These are phyloP conservation scores for Aromia moschata DNA, from an alignment of 2,888 invertebrate genomes.

Conservation along the genomic window DNA sequence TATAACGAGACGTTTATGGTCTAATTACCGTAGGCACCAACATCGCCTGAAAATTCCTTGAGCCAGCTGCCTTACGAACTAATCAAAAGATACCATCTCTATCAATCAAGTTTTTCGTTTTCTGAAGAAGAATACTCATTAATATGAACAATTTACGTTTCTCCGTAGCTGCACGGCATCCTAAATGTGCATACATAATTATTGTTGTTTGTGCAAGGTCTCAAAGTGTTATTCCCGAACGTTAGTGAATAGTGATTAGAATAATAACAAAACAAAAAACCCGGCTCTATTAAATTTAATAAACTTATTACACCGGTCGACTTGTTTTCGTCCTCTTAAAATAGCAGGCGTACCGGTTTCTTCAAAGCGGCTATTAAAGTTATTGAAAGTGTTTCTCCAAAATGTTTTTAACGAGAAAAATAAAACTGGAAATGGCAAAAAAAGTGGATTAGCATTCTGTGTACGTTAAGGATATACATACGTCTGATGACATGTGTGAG, in stretches of 20 bases:
- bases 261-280: constrained; percentile 14
- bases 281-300: constrained; percentile 9
- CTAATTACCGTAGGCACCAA: too few species aligned
- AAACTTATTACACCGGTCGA: constrained; percentile 9
- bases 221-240: neutral
- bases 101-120: too few species aligned
- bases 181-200: too few species aligned
- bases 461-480: constrained; percentile 15
- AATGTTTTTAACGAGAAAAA: constrained; percentile 10
- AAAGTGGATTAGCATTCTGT: constrained; percentile 25
- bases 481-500: constrained; percentile 20
- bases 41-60: too few species aligned
- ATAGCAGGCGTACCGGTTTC: constrained; percentile 18
- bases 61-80: too few species aligned
- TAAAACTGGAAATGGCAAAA: constrained; percentile 15
- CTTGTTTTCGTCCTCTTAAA: constrained; percentile 20
- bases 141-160: too few species aligned
- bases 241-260: neutral
- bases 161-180: too few species aligned
- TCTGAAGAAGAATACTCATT: too few species aligned
- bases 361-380: constrained; percentile 5
- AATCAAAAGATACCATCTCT: too few species aligned
- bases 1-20: neutral
- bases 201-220: neutral
- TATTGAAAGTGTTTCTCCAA: constrained; percentile 26